Percentiles rank a stretch among this genome's conserved stretches.
Evolutionary conservation across 2,113 vertebrate genomes (phyloP).

Genomic region (Archocentrus centrarchus): DNA sequence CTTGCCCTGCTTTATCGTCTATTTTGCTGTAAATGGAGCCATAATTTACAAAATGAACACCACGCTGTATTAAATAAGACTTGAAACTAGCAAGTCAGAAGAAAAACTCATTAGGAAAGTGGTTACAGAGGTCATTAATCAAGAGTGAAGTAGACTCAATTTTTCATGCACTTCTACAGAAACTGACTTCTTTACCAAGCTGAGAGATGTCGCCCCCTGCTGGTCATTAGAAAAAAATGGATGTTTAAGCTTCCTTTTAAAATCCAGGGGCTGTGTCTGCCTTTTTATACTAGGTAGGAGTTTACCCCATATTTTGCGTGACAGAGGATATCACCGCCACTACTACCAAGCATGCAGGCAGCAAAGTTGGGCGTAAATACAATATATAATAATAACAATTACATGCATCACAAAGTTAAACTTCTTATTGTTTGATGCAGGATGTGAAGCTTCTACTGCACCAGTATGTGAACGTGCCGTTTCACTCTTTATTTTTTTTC

Average conservation of each 20-base stretch:
- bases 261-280: neutral
- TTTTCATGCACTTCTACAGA: slow-evolving; percentile 1
- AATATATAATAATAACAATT: too few species aligned
- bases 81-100: slow-evolving; percentile 3
- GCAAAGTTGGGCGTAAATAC: neutral
- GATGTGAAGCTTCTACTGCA: neutral
- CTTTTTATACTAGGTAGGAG: neutral
- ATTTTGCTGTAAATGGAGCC: slow-evolving; percentile 12
- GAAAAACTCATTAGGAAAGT: slow-evolving; percentile 15
- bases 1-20: slow-evolving; percentile 12
- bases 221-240: neutral
- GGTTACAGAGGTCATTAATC: slow-evolving; percentile 6
- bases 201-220: neutral
- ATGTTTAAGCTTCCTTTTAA: neutral
- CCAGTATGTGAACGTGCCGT: neutral
- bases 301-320: neutral
- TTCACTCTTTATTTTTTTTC: neutral
- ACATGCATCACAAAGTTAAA: too few species aligned
- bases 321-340: neutral
- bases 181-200: neutral
- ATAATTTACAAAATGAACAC: slow-evolving; percentile 6
- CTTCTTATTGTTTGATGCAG: neutral
- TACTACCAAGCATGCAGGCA: neutral
- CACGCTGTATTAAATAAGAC: neutral
- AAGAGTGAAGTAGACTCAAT: neutral